Conservation (phyloP, 2,888 invertebrate genomes). For the Meta bourneti region DNA sequence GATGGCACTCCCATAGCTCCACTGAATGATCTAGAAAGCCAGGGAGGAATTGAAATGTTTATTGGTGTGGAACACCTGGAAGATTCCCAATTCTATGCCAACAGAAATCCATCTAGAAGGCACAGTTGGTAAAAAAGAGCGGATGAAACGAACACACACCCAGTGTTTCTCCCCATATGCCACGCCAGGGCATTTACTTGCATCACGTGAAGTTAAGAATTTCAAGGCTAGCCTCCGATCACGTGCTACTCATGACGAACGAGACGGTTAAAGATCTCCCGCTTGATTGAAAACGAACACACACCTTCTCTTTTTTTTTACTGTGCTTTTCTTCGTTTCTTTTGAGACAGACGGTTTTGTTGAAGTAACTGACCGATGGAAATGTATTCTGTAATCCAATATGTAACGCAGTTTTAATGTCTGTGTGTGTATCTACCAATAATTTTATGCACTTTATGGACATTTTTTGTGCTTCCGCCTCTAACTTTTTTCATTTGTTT, state of each 20-base stretch:
- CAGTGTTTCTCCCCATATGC: background rate
- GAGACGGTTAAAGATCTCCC: slow-evolving; percentile 27
- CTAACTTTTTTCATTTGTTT: no score
- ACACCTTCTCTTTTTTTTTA: background rate
- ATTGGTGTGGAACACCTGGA: background rate
- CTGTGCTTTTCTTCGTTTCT: background rate
- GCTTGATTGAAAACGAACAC: slow-evolving; percentile 31
- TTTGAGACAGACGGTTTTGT: background rate
- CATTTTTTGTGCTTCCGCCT: no score
- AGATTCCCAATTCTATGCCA: background rate
- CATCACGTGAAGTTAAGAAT: slow-evolving; percentile 25
- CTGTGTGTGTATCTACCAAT: no score
- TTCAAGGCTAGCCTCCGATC: slow-evolving; percentile 31
- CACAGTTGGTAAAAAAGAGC: background rate
- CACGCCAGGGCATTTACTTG: slow-evolving; percentile 3
- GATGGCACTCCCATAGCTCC: background rate
- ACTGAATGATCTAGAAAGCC: background rate
- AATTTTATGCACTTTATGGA: no score
- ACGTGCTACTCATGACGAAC: background rate
- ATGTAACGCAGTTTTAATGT: no score
- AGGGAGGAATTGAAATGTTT: background rate
- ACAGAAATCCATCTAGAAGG: background rate
- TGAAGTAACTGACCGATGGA: no score
- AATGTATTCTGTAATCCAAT: no score
- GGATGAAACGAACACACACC: background rate